These are phyloP conservation scores for Clepsis dumicolana DNA, from an alignment of 2,888 invertebrate species.

Conservation along the genomic window DNA sequence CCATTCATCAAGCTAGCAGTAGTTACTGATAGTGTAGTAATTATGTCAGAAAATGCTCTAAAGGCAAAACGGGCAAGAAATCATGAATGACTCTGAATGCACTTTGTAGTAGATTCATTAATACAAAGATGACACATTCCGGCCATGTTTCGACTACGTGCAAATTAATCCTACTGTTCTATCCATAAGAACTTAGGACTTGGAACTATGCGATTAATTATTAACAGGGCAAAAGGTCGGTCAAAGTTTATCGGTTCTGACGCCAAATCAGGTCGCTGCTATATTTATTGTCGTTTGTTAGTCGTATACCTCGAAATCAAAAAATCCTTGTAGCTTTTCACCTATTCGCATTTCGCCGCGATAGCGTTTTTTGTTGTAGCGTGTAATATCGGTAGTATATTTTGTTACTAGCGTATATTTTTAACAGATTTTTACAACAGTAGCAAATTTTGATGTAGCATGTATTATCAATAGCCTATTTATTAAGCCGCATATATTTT, in stretches of 20 bases:
- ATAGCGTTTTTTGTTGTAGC: no score
- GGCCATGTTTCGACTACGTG: background rate
- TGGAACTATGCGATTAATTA: background rate
- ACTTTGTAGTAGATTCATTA: background rate
- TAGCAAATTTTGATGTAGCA: no score
- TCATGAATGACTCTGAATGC: background rate
- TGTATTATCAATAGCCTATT: no score
- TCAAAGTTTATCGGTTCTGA: conserved; percentile 5
- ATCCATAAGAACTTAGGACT: conserved; percentile 2
- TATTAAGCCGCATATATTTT: no score
- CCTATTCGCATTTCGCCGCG: no score
- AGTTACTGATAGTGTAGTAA: background rate
- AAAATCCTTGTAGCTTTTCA: no score
- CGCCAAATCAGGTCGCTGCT: background rate
- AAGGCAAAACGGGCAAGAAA: background rate
- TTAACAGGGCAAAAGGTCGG: background rate
- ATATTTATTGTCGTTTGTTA: no score
- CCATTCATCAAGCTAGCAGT: background rate
- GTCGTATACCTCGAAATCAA: no score
- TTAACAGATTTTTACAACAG: no score
- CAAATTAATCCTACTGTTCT: background rate
- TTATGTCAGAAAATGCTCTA: background rate
- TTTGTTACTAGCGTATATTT: no score
- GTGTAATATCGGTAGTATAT: no score
- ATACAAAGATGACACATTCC: background rate